Conservation (phyloP, 2,113 vertebrate genomes). For the Tenrec ecaudatus region DNA sequence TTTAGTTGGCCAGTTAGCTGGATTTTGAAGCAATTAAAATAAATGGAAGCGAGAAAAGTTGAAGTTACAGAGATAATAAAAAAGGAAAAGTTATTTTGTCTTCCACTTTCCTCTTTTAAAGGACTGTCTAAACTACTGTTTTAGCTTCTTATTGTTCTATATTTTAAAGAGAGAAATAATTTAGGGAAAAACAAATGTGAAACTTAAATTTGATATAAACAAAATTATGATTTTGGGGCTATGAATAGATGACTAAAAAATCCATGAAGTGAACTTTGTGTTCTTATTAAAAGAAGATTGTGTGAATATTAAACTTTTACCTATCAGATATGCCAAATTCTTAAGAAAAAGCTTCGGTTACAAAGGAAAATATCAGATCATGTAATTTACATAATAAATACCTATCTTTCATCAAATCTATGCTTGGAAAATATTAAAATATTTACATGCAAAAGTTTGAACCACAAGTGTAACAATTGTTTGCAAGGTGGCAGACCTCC, state of each 20-base stretch:
- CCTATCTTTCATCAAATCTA: neutral
- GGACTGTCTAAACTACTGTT: neutral
- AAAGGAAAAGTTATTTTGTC: neutral
- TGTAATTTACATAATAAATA: conserved; percentile 10
- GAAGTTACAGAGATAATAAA: neutral
- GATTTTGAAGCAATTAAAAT: neutral
- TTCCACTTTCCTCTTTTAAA: neutral
- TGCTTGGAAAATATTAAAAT: neutral
- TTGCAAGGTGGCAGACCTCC: neutral
- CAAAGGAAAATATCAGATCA: neutral
- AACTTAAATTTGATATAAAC: neutral
- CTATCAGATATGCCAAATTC: neutral
- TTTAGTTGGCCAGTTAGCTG: neutral
- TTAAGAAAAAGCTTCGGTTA: neutral
- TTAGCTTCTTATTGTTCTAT: neutral
- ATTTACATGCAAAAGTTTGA: neutral
- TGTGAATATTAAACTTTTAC: neutral
- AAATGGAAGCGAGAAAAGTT: neutral
- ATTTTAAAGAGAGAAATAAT: neutral
- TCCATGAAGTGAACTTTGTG: neutral
- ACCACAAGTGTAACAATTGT: neutral
- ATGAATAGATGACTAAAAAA: neutral
- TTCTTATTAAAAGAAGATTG: neutral
- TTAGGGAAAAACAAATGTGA: conserved; percentile 7
- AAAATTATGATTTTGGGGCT: neutral